Evolutionary conservation across 2,797 vertebrate genomes (phyloP), one percentile per base, ranked within the genome.

Genomic region (Bradypus variegatus): DNA sequence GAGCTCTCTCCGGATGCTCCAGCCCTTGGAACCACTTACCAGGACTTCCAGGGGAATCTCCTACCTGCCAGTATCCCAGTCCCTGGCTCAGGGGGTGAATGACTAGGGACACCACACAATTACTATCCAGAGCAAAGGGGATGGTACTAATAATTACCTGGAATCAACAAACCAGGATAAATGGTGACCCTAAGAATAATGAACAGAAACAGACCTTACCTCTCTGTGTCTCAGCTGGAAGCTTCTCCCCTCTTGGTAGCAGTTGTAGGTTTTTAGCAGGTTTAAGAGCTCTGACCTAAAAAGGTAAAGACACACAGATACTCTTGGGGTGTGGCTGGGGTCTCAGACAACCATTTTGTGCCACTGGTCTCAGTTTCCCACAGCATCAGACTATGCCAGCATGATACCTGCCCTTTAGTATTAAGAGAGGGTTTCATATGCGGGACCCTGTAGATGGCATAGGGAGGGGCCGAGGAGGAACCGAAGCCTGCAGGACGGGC

Each of bases 221-320:
- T 98, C 98, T 5, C 97, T 97, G 77, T 97, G 97, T 93, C 98
- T 97, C 81, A 98, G 96, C 96, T 98, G 98, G 95, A 98, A 98
- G 96, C 97, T 98, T 95, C 97, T 98, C 87, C 98, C 98, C 93
- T 98, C 97, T 0, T 98, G 98, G 96, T 98, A 99, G 95, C 98
- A 98, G 96, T 98, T 99, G 96, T 98, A 98, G 5, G 98, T 99
- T 96, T 98, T 98, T 64, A 99, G 97, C 88, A 98, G 96, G 50
- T 97, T 97, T 94, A 98, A 91, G 89, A 98, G 96, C 94, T 98
- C 98, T 3, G 98, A 98, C 96, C 98, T 99, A n/a, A 90, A 82
- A 90, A 73, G 33, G 23, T 4, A 87, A 79, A 92, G 55, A 90
- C 82, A 88, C 4, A n/a, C 4, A 33, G 10, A 8, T 27, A 65